Conservation (phyloP, 2,797 vertebrate genomes). For the Cirrhinus molitorella region DNA sequence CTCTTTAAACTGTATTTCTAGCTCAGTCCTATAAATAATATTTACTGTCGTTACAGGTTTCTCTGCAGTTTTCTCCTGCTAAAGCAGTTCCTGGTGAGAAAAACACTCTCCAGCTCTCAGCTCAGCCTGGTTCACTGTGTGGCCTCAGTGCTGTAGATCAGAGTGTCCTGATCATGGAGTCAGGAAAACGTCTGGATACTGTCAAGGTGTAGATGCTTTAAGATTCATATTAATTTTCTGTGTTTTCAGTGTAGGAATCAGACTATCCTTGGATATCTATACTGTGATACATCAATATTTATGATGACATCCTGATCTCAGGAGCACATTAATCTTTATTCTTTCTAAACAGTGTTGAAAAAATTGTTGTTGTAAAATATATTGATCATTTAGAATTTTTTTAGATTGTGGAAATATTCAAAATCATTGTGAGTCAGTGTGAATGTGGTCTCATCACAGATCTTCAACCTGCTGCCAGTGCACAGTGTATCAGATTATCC, state of each 20-base stretch:
- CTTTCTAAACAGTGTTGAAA: too few species aligned
- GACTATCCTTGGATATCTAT: too few species aligned
- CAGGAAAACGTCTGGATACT: slow-evolving; percentile 74
- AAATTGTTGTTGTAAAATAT: too few species aligned
- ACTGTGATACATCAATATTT: too few species aligned
- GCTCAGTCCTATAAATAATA: neutral
- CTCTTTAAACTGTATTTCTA: neutral
- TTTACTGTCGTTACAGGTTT: slow-evolving; percentile 75
- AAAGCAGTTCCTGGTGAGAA: slow-evolving; percentile 79
- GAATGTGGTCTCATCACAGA: slow-evolving; percentile 28
- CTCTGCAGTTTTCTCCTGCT: slow-evolving; percentile 74
- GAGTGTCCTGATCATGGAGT: slow-evolving; percentile 82
- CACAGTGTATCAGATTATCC: slow-evolving; percentile 2
- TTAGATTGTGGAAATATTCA: too few species aligned
- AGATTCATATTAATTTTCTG: neutral
- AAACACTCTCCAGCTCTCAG: slow-evolving; percentile 68
- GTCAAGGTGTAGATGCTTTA: slow-evolving; percentile 69
- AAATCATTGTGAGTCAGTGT: too few species aligned
- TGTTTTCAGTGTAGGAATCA: too few species aligned
- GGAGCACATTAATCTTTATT: too few species aligned
- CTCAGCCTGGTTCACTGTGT: slow-evolving; percentile 82
- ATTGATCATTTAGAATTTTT: too few species aligned
- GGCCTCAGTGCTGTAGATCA: slow-evolving; percentile 85
- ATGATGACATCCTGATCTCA: too few species aligned
- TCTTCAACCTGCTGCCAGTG: slow-evolving; percentile 52